phyloP scores from a whole-genome alignment of 2,888 invertebrate species.

The Anorthoa munda region DNA sequence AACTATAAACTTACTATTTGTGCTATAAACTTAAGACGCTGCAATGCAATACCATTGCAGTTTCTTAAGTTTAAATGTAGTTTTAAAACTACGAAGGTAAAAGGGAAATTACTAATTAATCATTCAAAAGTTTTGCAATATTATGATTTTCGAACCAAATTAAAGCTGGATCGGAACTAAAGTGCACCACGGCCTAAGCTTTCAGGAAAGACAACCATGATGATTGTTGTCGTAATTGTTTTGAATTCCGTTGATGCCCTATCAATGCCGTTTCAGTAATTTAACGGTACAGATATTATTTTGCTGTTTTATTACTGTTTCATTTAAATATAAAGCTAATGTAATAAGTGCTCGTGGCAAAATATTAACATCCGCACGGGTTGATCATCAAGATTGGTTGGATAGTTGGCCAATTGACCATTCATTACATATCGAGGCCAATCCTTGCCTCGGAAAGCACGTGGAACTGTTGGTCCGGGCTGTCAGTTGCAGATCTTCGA shows the following conservation, averaged over 20 bases:
- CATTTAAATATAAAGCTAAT: slow-evolving; percentile 1
- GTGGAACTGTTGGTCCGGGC: too few species aligned
- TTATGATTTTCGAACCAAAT: neutral
- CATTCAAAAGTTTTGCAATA: neutral
- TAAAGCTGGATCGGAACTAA: too few species aligned
- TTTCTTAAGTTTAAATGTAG: neutral
- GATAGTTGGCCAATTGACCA: neutral
- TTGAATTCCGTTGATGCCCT: too few species aligned
- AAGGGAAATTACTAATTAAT: neutral
- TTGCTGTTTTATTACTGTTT: slow-evolving; percentile 6
- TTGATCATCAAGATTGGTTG: neutral
- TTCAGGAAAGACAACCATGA: too few species aligned
- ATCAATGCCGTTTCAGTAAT: neutral
- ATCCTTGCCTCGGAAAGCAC: too few species aligned
- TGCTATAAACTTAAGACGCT: neutral
- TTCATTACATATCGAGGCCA: too few species aligned
- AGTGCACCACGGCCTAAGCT: too few species aligned
- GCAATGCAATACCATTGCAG: neutral
- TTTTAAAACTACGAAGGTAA: neutral
- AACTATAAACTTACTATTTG: neutral
- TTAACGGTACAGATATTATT: neutral
- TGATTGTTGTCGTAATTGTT: too few species aligned
- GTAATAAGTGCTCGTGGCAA: neutral
- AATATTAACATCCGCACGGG: too few species aligned
- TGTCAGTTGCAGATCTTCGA: too few species aligned